phyloP scores from a whole-genome alignment of 2,797 vertebrate genomes.

The Bradypodion ventrale region DNA sequence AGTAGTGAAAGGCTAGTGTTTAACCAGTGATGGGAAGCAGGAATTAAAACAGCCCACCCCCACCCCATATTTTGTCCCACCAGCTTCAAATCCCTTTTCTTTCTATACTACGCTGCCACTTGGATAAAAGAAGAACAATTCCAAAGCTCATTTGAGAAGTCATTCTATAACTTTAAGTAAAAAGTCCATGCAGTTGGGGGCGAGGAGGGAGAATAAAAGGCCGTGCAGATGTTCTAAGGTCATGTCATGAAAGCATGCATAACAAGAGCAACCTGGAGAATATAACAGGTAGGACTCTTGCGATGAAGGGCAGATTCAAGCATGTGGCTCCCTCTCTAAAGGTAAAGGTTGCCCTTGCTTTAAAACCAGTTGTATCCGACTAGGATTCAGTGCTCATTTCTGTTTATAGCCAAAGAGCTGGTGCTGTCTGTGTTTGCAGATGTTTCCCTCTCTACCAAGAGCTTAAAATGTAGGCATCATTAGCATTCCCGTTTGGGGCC shows the following conservation, averaged over 20 bases:
- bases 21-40: no score
- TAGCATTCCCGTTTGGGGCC: background rate
- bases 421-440: no score
- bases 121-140: background rate
- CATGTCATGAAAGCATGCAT: background rate
- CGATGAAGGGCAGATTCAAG: background rate
- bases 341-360: no score
- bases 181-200: background rate
- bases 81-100: background rate
- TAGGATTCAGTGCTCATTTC: no score
- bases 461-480: background rate
- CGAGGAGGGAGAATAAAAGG: background rate
- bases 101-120: background rate
- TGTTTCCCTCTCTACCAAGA: no score
- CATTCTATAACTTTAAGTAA: background rate
- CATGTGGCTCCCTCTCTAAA: background rate
- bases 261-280: constrained; percentile 7
- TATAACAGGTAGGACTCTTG: background rate
- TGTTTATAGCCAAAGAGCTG: no score
- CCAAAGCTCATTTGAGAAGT: background rate
- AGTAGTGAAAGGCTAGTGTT: background rate
- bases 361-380: no score
- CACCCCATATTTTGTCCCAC: background rate
- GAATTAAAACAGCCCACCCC: background rate
- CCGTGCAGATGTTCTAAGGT: background rate